Conservation (phyloP, 1,140 invertebrate species). For the Zaprionus africanus region DNA sequence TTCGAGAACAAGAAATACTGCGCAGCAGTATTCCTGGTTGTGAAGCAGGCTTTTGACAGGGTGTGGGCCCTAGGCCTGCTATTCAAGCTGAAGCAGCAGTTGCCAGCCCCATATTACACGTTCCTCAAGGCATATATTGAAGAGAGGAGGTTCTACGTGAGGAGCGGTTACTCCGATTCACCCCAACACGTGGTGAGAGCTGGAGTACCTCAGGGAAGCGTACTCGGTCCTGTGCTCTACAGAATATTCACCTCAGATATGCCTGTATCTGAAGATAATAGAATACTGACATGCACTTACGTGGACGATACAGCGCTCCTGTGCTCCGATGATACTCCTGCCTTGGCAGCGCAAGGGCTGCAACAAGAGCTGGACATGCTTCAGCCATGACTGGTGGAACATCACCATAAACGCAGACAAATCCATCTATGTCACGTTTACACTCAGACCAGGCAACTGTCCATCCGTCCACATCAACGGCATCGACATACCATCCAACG, state of each 20-base stretch:
- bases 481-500: too few species aligned
- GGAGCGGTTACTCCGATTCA: background rate
- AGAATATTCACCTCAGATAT: constrained; percentile 8
- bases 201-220: constrained; percentile 10
- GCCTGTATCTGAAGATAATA: background rate
- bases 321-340: background rate
- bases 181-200: background rate
- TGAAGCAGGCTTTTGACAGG: background rate
- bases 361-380: background rate
- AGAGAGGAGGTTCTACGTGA: constrained; percentile 12
- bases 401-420: background rate
- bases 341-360: background rate
- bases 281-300: background rate
- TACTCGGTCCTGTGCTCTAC: constrained; percentile 6
- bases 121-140: background rate
- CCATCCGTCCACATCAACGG: background rate
- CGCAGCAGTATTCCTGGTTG: too few species aligned
- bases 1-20: background rate
- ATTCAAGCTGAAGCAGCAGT: background rate
- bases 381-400: background rate
- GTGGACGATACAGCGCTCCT: constrained; percentile 1
- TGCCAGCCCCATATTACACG: constrained; percentile 4
- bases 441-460: background rate
- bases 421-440: background rate
- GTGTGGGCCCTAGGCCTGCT: constrained; percentile 15